phyloP scores from a whole-genome alignment of 2,888 invertebrate species.

The Tiliacea aurago region DNA sequence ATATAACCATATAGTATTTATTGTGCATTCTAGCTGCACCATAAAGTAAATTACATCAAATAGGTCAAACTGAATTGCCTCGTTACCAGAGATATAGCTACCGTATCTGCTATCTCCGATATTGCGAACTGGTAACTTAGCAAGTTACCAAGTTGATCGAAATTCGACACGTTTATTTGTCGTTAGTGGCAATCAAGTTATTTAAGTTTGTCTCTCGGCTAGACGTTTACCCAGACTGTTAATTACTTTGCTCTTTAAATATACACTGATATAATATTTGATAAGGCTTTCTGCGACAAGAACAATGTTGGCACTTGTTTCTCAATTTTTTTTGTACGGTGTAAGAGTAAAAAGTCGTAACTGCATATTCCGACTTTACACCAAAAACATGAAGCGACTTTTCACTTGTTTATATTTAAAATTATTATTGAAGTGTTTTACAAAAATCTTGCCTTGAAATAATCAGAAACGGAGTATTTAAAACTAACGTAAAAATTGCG shows the following conservation, averaged over 20 bases:
- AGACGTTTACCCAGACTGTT: slow-evolving; percentile 25
- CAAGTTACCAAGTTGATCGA: slow-evolving; percentile 24
- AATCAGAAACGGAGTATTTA: background rate
- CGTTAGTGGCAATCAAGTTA: slow-evolving; percentile 12
- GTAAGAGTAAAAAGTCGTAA: background rate
- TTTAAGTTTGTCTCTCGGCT: slow-evolving; percentile 10
- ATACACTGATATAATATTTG: slow-evolving; percentile 12
- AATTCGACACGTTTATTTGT: slow-evolving; percentile 35
- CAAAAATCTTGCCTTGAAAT: background rate
- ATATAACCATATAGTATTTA: background rate
- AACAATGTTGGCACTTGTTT: background rate
- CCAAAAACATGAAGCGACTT: background rate
- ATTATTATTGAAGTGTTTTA: background rate
- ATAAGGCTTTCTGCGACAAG: background rate
- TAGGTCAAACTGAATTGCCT: slow-evolving; percentile 32
- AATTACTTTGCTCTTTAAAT: slow-evolving; percentile 24
- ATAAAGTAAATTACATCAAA: slow-evolving; percentile 29
- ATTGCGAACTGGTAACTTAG: slow-evolving; percentile 33
- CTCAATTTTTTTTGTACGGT: background rate
- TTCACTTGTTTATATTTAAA: background rate
- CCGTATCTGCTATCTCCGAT: slow-evolving; percentile 27
- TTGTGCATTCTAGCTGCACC: background rate
- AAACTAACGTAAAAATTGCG: slow-evolving; percentile 2
- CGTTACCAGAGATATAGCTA: slow-evolving; percentile 33
- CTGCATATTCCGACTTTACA: background rate